These are phyloP conservation scores for Pelvicachromis taeniatus DNA, from an alignment of 2,113 vertebrate species.

Conservation along the genomic window DNA sequence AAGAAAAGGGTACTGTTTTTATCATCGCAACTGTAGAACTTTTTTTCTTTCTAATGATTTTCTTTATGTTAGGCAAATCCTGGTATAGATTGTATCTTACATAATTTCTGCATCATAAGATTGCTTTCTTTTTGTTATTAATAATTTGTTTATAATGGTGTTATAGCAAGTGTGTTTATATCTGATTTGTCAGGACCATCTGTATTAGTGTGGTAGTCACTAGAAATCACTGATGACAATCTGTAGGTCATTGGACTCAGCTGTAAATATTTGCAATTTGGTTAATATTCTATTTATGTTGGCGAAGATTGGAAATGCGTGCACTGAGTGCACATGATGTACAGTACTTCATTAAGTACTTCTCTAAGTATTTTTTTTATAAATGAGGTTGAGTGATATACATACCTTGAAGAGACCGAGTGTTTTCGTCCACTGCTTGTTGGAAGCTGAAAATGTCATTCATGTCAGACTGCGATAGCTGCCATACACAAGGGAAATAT, in stretches of 20 bases:
- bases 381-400: not conserved
- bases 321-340: not conserved
- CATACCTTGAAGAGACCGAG: not conserved
- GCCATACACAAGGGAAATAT: not conserved
- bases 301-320: not conserved
- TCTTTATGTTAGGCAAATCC: not conserved
- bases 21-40: not conserved
- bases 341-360: not conserved
- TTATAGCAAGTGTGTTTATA: not conserved
- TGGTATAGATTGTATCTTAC: not conserved
- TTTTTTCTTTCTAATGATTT: not conserved
- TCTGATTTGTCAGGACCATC: fast-evolving
- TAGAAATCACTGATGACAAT: not conserved
- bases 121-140: not conserved
- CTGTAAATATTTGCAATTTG: conserved; percentile 50
- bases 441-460: not conserved
- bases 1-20: not conserved
- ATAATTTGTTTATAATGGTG: not conserved
- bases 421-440: not conserved
- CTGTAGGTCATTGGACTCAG: not conserved
- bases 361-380: not conserved
- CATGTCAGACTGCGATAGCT: not conserved
- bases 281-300: conserved; percentile 53
- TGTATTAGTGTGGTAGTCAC: not conserved
- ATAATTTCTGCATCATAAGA: not conserved